Evolutionary conservation across 2,888 invertebrate genomes (phyloP), one percentile per base, ranked within the genome.

Genomic region (Bellardia bayeri): DNA sequence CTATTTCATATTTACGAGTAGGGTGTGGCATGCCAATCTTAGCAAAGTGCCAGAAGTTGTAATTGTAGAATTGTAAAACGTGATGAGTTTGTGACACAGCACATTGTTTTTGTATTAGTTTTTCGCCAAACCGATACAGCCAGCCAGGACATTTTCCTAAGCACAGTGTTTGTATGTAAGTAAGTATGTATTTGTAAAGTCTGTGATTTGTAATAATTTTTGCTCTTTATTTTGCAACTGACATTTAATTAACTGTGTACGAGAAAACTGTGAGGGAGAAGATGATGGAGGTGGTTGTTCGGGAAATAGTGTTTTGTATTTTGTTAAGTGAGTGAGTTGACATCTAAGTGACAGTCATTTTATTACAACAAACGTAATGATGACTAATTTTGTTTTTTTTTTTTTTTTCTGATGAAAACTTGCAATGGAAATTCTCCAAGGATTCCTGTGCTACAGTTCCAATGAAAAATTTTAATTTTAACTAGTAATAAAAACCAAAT

Each of bases 231-330:
- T 85, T 89, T 89, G 90, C 88, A 88, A 89, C 90, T 90, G 90
- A 90, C 90, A 89, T 90, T 90, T 90, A 90, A 90, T 90, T 90
- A 89, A 90, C 89, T 88, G 56, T 71, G 68, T 75, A 82, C 42
- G 58, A 78, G 37, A 30, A 68, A 23, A 61, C 30, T n/a, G 30
- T 68, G 23, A 11, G 30, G 16, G 42, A 14, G 23, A 37, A 13
- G 37, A 16, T 33, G 45, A 3, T n/a, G 42, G 37, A 40, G 40
- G n/a, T 51, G 69, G 16, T 11, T 45, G 61, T 23, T 42, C 40
- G 11, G 40, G 49, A 45, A 72, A 76, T 63, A 49, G 74, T 82
- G 30, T 80, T 54, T 75, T 45, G 63, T 58, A 49, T 40, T 75
- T 23, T 54, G 66, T 45, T 76, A 84, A 87, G 76, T 75, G 23